A percentile compares a stretch with the other conserved stretches of the same genome.
These are phyloP conservation scores for Caenorhabditis sinica DNA, from an alignment of 2,888 invertebrate species.

Conservation along the genomic window DNA sequence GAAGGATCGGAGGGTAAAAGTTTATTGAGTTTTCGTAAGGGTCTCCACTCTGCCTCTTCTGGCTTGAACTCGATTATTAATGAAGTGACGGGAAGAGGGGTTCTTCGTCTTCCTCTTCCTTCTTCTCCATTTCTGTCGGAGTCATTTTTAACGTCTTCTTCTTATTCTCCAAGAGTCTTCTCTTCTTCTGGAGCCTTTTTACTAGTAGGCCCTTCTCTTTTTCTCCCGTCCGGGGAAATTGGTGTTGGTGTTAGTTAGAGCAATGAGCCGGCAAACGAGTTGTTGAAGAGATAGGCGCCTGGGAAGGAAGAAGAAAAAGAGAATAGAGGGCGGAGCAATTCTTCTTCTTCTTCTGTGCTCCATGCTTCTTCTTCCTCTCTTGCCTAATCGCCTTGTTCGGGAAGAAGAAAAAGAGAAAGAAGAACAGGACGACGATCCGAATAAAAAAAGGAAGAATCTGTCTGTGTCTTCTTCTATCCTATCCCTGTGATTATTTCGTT, in stretches of 20 bases:
- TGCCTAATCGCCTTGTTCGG: slow-evolving; percentile 56
- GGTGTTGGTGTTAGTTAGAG: slow-evolving; percentile 67
- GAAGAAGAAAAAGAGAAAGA: not conserved
- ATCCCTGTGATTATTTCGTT: slow-evolving; percentile 58
- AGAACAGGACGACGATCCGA: slow-evolving; percentile 17
- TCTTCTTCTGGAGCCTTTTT: slow-evolving; percentile 1
- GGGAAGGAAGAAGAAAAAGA: slow-evolving; percentile 19
- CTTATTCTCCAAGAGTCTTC: slow-evolving; percentile 4
- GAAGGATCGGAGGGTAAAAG: slow-evolving; percentile 13
- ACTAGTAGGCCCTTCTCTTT: slow-evolving; percentile 8
- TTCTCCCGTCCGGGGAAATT: slow-evolving; percentile 46
- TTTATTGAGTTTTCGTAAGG: slow-evolving; percentile 55
- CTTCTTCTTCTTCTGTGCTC: slow-evolving; percentile 3
- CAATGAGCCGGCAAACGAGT: slow-evolving; percentile 67
- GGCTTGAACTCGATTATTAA: slow-evolving; percentile 59
- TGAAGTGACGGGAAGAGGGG: slow-evolving; percentile 46
- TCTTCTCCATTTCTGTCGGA: not conserved
- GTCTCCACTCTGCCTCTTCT: slow-evolving; percentile 11
- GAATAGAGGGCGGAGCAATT: slow-evolving; percentile 10
- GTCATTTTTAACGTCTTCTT: slow-evolving; percentile 41
- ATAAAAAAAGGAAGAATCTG: slow-evolving; percentile 17
- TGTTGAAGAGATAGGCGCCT: slow-evolving; percentile 59
- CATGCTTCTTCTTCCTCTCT: not conserved
- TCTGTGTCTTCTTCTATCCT: not conserved
- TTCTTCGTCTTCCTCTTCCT: slow-evolving; percentile 9